Evolutionary conservation across 2,888 invertebrate species (phyloP).

Genomic region (Erannis defoliaria): DNA sequence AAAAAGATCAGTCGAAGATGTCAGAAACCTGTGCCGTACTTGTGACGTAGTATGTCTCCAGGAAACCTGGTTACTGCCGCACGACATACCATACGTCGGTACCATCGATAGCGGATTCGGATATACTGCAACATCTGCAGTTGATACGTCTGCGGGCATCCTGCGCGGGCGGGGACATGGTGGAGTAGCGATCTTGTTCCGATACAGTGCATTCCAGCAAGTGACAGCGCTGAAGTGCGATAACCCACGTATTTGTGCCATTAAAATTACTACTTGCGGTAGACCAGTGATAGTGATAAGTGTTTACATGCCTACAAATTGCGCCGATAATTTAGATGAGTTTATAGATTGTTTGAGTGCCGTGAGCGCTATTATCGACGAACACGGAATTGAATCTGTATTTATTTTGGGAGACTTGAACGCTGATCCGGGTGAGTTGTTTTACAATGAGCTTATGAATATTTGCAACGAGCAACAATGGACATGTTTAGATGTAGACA

Average conservation of each 20-base stretch:
- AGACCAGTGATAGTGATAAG: slow-evolving; percentile 2
- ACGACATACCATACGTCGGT: too few species aligned
- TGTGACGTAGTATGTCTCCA: too few species aligned
- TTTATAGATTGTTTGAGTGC: too few species aligned
- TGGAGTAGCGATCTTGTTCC: not conserved
- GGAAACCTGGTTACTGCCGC: too few species aligned
- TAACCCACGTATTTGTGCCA: not conserved
- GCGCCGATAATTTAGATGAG: slow-evolving; percentile 1
- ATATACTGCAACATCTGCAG: too few species aligned
- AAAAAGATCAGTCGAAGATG: too few species aligned
- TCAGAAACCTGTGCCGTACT: too few species aligned
- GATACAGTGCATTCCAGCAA: not conserved
- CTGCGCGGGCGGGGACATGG: not conserved
- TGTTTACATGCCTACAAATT: slow-evolving; percentile 19
- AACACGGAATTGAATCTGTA: slow-evolving; percentile 10
- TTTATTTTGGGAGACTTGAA: slow-evolving; percentile 14
- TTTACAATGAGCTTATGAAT: not conserved
- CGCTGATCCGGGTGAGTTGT: slow-evolving; percentile 9
- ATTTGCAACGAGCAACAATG: not conserved
- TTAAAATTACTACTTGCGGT: not conserved
- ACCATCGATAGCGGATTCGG: too few species aligned
- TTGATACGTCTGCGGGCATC: not conserved
- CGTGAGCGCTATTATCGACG: slow-evolving; percentile 13
- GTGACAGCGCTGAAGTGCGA: not conserved
- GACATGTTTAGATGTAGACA: slow-evolving; percentile 4